phyloP scores from a whole-genome alignment of 2,113 vertebrate genomes.

The Ellobius talpinus region DNA sequence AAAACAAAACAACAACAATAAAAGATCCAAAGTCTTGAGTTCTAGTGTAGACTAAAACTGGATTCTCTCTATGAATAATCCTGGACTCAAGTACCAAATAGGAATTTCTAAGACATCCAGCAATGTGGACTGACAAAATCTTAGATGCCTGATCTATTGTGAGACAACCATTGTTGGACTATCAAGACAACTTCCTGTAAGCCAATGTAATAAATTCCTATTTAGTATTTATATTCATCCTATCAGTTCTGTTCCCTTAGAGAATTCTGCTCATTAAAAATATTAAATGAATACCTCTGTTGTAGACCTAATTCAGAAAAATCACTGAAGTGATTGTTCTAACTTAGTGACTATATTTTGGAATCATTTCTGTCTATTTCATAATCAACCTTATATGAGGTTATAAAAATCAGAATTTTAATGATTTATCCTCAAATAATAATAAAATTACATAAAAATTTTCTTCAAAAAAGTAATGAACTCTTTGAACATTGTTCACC shows the following conservation, averaged over 20 bases:
- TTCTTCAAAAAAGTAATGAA: constrained; percentile 57
- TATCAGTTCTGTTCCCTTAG: neutral
- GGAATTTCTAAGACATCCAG: neutral
- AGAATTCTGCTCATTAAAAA: constrained; percentile 29
- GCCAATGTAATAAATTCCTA: neutral
- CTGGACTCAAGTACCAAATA: neutral
- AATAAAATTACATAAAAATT: constrained; percentile 66
- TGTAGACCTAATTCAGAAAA: constrained; percentile 58
- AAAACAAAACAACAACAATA: too few relatives aligned
- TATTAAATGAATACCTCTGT: constrained; percentile 4
- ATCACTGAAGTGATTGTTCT: constrained; percentile 53
- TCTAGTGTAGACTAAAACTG: neutral
- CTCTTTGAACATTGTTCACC: constrained; percentile 54
- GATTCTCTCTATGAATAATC: neutral
- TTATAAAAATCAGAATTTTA: constrained; percentile 65
- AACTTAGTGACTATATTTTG: constrained; percentile 52
- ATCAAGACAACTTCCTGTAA: neutral
- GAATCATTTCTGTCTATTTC: constrained; percentile 52
- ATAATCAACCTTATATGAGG: constrained; percentile 58
- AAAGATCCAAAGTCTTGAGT: neutral
- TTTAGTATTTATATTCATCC: neutral
- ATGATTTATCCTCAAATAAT: constrained; percentile 64
- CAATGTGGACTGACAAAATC: neutral
- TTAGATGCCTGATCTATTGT: neutral
- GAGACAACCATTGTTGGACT: neutral